A percentile compares a stretch with the other conserved stretches of the same genome.
phyloP scores from a whole-genome alignment of 2,888 invertebrate genomes.

The Drosophila flavopinicola region DNA sequence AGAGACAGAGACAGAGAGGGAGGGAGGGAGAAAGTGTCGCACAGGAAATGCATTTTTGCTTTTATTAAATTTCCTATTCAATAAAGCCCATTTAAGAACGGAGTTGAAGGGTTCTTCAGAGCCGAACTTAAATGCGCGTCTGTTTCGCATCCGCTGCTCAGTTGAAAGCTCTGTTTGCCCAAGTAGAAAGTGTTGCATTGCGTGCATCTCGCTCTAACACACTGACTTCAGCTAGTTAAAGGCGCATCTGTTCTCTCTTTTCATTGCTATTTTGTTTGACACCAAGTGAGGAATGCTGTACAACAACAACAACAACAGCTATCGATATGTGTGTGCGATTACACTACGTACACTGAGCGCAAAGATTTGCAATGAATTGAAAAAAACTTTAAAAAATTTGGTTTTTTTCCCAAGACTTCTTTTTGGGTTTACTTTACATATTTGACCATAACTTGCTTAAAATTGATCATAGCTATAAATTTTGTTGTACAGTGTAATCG shows the following conservation, averaged over 20 bases:
- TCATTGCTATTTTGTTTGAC: too few relatives aligned
- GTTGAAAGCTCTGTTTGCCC: constrained; percentile 33
- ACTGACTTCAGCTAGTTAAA: neutral
- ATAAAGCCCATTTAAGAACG: constrained; percentile 18
- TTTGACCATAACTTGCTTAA: too few relatives aligned
- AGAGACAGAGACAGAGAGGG: neutral
- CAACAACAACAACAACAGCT: too few relatives aligned
- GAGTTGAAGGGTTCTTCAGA: constrained; percentile 38
- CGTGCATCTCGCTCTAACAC: neutral
- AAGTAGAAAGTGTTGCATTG: constrained; percentile 48
- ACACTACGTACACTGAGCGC: too few relatives aligned
- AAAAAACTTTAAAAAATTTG: too few relatives aligned
- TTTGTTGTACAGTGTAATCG: too few relatives aligned
- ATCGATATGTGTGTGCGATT: too few relatives aligned
- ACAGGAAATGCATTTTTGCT: constrained; percentile 61
- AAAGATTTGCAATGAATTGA: too few relatives aligned
- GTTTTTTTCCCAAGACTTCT: too few relatives aligned
- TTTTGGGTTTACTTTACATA: too few relatives aligned
- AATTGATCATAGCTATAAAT: too few relatives aligned
- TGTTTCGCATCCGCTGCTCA: constrained; percentile 48
- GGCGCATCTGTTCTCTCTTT: neutral
- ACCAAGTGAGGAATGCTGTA: too few relatives aligned
- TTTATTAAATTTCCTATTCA: constrained; percentile 65
- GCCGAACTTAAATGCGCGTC: constrained; percentile 25
- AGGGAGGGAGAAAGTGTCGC: neutral